Conservation (phyloP, 64 coral and sea anemone genomes). For the Catalaphyllia jardinei region DNA sequence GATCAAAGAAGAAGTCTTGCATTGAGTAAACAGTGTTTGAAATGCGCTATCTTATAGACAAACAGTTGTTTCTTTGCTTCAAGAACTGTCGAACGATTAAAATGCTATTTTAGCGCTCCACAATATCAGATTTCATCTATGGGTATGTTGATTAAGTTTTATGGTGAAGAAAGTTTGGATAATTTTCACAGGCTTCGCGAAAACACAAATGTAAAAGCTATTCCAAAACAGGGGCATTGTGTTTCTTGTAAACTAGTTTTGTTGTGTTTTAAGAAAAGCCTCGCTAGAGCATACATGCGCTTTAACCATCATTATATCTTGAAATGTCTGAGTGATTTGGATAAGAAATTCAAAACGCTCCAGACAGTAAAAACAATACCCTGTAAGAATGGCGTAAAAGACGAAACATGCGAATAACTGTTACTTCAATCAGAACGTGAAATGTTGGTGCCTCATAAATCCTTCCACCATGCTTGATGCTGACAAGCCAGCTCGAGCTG, state of each 20-base stretch:
- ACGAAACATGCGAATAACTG: neutral
- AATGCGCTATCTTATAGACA: neutral
- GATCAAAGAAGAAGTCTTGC: neutral
- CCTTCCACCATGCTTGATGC: neutral
- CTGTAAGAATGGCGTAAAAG: neutral
- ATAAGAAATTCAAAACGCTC: constrained; percentile 5
- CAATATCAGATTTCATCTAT: constrained; percentile 31
- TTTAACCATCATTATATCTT: neutral
- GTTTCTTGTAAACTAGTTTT: neutral
- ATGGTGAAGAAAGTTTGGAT: neutral
- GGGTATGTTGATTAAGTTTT: neutral
- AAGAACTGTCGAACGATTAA: neutral
- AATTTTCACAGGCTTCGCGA: neutral
- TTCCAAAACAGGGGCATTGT: neutral
- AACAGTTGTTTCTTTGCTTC: constrained; percentile 6
- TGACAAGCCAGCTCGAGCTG: neutral
- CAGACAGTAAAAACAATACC: neutral
- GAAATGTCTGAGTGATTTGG: neutral
- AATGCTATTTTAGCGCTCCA: neutral
- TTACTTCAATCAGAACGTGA: neutral
- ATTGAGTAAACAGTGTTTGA: constrained; percentile 12
- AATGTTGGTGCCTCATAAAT: neutral
- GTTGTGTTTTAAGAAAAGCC: neutral
- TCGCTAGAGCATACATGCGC: neutral
- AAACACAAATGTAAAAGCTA: neutral